These are phyloP conservation scores for Norana najaformis DNA, from an alignment of 2,888 invertebrate genomes.

Conservation along the genomic window DNA sequence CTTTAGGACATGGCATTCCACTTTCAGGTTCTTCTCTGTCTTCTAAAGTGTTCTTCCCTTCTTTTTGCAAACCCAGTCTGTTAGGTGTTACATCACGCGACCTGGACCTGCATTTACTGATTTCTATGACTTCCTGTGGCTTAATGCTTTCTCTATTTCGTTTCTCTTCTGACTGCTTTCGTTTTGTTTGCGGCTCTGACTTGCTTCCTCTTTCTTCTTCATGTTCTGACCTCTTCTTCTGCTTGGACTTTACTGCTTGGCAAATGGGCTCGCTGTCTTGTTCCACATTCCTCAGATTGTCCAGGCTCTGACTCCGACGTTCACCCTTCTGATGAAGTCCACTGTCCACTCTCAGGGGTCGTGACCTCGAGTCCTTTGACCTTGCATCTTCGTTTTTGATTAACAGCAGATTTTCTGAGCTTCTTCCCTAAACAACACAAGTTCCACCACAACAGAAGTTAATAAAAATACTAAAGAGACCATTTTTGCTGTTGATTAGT, in stretches of 20 bases:
- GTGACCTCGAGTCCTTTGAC: conserved; percentile 10
- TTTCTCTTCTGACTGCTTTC: not conserved
- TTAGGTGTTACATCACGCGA: not conserved
- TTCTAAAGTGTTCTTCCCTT: not conserved
- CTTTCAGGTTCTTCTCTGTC: not conserved
- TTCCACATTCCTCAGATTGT: not conserved
- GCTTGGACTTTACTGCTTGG: not conserved
- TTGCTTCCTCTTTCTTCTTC: conserved; percentile 17
- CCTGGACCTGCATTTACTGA: not conserved
- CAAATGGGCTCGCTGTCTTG: not conserved
- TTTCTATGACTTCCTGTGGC: not conserved
- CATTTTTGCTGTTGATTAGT: not conserved
- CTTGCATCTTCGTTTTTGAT: not conserved
- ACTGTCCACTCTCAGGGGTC: not conserved
- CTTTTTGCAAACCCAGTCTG: not conserved
- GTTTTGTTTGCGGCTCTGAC: not conserved
- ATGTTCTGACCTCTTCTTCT: not conserved
- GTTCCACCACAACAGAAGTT: not conserved
- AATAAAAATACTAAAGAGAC: not conserved
- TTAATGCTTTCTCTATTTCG: not conserved
- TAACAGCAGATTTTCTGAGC: not conserved
- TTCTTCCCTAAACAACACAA: conserved; percentile 14
- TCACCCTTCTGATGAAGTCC: not conserved
- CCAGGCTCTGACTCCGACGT: conserved; percentile 19
- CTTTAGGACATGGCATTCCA: not conserved